Evolutionary conservation across 1,140 invertebrate species (phyloP).

Genomic region (Heliconius nattereri): DNA sequence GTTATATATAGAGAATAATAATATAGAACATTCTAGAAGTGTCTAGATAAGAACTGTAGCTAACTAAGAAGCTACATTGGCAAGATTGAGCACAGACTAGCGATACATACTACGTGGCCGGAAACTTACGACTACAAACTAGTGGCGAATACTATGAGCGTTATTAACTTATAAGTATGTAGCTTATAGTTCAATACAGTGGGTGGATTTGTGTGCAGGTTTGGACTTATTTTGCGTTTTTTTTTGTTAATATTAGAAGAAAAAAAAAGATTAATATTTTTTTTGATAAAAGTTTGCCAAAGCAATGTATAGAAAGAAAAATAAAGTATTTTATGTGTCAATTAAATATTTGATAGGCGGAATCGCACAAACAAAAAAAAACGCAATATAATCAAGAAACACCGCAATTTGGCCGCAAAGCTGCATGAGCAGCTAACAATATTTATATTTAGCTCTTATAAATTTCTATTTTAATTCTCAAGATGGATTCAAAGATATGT

Average conservation of each 20-base stretch:
- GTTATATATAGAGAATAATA: too few species aligned
- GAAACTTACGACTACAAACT: slow-evolving; percentile 56
- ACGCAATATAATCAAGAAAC: slow-evolving; percentile 28
- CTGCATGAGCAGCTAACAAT: slow-evolving; percentile 37
- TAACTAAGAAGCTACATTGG: slow-evolving; percentile 38
- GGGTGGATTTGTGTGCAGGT: slow-evolving; percentile 39
- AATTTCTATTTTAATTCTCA: slow-evolving; percentile 35
- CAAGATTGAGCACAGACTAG: slow-evolving; percentile 55
- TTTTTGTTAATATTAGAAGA: neutral
- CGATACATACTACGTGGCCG: slow-evolving; percentile 55
- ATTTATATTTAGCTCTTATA: slow-evolving; percentile 31
- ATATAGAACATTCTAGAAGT: neutral
- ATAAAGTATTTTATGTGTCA: neutral
- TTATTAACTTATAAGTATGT: slow-evolving; percentile 29
- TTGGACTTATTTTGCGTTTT: slow-evolving; percentile 22
- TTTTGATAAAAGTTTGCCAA: neutral
- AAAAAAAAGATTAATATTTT: neutral
- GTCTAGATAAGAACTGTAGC: slow-evolving; percentile 5
- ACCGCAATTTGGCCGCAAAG: slow-evolving; percentile 21
- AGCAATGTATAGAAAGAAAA: too few species aligned
- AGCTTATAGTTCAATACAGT: slow-evolving; percentile 34
- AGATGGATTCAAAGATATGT: slow-evolving; percentile 57
- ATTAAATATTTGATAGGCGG: slow-evolving; percentile 7
- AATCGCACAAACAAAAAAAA: slow-evolving; percentile 9
- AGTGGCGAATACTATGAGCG: slow-evolving; percentile 64